These are phyloP conservation scores for Heteromurus nitidus DNA, from an alignment of 2,888 invertebrate species.

Conservation along the genomic window DNA sequence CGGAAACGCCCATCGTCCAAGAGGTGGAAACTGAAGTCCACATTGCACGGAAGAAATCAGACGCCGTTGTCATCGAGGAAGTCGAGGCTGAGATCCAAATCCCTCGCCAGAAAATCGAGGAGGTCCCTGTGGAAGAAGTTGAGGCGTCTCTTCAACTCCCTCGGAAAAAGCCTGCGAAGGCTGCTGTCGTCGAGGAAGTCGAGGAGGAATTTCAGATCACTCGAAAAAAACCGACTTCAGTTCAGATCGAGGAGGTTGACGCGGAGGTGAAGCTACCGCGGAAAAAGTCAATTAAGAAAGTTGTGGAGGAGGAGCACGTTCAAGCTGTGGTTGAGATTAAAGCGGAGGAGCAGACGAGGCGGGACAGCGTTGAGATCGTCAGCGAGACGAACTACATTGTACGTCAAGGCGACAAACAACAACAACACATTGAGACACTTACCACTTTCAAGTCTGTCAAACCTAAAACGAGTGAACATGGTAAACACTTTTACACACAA, in stretches of 20 bases:
- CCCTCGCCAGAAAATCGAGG: slow-evolving; percentile 49
- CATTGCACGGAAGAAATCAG: too few relatives aligned
- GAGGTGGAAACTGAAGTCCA: too few relatives aligned
- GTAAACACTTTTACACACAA: too few relatives aligned
- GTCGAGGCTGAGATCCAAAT: too few relatives aligned
- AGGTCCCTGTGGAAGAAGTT: slow-evolving; percentile 39
- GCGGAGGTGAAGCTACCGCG: not conserved
- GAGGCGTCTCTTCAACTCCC: slow-evolving; percentile 40
- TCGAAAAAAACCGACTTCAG: too few relatives aligned
- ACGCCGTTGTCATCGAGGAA: too few relatives aligned
- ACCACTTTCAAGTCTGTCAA: slow-evolving; percentile 47
- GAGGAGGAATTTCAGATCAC: too few relatives aligned
- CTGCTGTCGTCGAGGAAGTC: not conserved
- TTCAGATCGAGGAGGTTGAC: not conserved
- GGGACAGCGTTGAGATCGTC: slow-evolving; percentile 17
- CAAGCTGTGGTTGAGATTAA: not conserved
- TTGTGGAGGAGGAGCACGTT: slow-evolving; percentile 12
- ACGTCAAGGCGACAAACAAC: slow-evolving; percentile 1
- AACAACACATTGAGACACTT: slow-evolving; percentile 49
- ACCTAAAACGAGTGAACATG: slow-evolving; percentile 1
- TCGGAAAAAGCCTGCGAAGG: not conserved
- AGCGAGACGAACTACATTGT: slow-evolving; percentile 54
- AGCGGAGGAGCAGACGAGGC: not conserved
- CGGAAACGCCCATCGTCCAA: too few relatives aligned
- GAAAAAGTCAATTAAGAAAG: not conserved